A percentile compares a stretch with the other conserved stretches of the same genome.
Evolutionary conservation across 2,888 invertebrate genomes (phyloP).

Genomic region (Rapana venosa): DNA sequence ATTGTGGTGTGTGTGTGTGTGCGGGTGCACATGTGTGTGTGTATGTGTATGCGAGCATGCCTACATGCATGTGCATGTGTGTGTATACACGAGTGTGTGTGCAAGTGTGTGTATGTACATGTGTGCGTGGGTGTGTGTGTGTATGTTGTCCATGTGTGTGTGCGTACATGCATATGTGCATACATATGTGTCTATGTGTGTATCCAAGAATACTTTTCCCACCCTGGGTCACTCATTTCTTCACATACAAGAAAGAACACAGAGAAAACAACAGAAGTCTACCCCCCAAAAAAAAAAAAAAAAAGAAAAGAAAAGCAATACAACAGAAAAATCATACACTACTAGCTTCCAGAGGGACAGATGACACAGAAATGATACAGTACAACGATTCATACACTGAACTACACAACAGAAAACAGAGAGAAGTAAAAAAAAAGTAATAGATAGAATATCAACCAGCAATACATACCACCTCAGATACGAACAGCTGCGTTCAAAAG

Average conservation of each 20-base stretch:
- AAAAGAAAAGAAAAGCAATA: neutral
- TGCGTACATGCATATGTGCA: neutral
- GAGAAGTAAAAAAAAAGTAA: neutral
- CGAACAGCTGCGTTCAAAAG: slow-evolving; percentile 5
- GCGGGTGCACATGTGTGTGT: neutral
- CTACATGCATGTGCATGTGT: neutral
- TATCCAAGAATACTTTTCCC: too few relatives aligned
- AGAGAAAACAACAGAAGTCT: neutral
- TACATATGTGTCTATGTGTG: neutral
- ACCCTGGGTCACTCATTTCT: too few relatives aligned
- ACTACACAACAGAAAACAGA: neutral
- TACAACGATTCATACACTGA: neutral
- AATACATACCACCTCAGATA: slow-evolving; percentile 28
- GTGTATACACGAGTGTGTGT: neutral
- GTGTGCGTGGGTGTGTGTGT: neutral
- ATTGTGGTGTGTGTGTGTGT: neutral
- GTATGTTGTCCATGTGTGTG: neutral
- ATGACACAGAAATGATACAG: neutral
- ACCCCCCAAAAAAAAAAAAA: neutral
- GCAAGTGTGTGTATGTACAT: neutral
- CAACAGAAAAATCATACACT: neutral
- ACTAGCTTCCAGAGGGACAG: neutral
- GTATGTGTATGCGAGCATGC: slow-evolving; percentile 15
- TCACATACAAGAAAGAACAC: too few relatives aligned
- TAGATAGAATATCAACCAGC: neutral